Percentiles rank a stretch among this genome's conserved stretches.
Evolutionary conservation across 2,113 vertebrate species (phyloP).

Genomic region (Podocnemis expansa): DNA sequence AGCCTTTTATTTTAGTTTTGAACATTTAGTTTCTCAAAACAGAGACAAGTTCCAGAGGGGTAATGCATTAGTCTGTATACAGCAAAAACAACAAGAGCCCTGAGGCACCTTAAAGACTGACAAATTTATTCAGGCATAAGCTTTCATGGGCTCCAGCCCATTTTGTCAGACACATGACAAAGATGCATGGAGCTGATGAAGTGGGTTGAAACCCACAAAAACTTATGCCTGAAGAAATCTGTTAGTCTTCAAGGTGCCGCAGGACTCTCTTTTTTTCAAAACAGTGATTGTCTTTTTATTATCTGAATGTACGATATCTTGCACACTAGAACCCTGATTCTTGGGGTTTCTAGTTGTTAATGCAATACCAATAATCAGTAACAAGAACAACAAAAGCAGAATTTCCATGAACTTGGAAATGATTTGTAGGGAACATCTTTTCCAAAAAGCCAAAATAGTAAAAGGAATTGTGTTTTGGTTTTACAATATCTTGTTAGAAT

Average conservation of each 20-base stretch:
- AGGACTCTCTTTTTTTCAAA: too few relatives aligned
- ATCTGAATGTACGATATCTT: rapidly evolving
- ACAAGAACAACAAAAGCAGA: background rate
- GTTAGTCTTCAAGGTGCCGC: too few relatives aligned
- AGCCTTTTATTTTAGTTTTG: background rate
- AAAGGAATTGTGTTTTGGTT: background rate
- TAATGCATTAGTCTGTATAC: too few relatives aligned
- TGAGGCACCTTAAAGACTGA: too few relatives aligned
- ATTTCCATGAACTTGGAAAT: background rate
- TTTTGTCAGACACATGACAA: too few relatives aligned
- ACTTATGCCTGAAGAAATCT: too few relatives aligned
- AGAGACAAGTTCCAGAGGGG: too few relatives aligned
- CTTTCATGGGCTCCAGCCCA: too few relatives aligned
- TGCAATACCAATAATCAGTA: background rate
- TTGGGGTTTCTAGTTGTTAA: background rate
- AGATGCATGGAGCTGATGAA: too few relatives aligned
- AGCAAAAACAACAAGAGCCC: too few relatives aligned
- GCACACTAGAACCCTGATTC: background rate
- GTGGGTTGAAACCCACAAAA: too few relatives aligned
- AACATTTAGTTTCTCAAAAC: rapidly evolving
- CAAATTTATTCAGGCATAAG: too few relatives aligned
- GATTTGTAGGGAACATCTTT: background rate
- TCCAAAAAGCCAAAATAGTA: background rate
- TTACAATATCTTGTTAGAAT: background rate
- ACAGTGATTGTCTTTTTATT: background rate